A percentile compares a stretch with the other conserved stretches of the same genome.
Conservation (phyloP, 2,797 vertebrate species). For the Cryptoprocta ferox region DNA sequence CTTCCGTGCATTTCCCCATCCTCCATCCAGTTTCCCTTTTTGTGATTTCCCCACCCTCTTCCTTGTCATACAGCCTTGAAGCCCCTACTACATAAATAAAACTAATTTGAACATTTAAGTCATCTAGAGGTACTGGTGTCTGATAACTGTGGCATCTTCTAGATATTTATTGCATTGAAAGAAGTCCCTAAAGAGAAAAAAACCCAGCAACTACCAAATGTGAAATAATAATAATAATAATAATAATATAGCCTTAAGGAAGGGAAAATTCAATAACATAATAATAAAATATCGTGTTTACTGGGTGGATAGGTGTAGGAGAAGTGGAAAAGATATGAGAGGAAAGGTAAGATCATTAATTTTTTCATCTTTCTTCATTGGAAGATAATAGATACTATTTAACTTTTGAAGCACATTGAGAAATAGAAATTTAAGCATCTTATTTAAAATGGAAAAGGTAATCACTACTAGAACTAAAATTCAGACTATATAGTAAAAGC, state of each 20-base stretch:
- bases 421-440: slow-evolving; percentile 42
- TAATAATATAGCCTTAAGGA: background rate
- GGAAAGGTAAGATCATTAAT: background rate
- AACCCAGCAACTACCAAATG: background rate
- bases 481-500: background rate
- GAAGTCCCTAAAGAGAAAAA: background rate
- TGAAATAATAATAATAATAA: background rate
- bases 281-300: background rate
- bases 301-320: background rate
- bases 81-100: background rate
- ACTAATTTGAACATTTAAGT: background rate
- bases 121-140: background rate
- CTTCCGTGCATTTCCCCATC: background rate
- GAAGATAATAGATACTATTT: background rate
- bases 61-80: background rate
- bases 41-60: background rate
- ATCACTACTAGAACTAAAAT: background rate
- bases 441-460: slow-evolving; percentile 30
- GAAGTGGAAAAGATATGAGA: background rate
- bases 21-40: slow-evolving; percentile 19
- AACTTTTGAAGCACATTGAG: slow-evolving; percentile 42
- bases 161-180: background rate
- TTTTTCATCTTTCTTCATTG: slow-evolving; percentile 38
- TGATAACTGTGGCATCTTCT: background rate
- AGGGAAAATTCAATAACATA: background rate